Evolutionary conservation across 2,797 vertebrate species (phyloP).

Genomic region (Chiloscyllium punctatum): DNA sequence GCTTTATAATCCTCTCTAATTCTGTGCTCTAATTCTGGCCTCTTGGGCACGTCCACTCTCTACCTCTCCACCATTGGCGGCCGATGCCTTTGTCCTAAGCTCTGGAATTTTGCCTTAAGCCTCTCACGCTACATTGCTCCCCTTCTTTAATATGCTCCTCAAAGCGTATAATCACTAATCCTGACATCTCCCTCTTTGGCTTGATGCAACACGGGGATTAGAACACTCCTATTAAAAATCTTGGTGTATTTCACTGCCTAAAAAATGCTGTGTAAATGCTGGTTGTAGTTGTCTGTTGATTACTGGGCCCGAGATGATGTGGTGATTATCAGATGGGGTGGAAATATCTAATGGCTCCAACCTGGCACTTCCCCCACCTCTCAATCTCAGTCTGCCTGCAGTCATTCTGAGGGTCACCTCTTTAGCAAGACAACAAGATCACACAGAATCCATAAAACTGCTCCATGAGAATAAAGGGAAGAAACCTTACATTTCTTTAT

Average conservation of each 20-base stretch:
- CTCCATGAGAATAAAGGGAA: background rate
- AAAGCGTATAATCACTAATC: background rate
- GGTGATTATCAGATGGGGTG: background rate
- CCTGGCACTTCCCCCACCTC: no score
- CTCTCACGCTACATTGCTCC: background rate
- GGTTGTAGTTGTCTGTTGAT: background rate
- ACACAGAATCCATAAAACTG: background rate
- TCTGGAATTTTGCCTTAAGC: background rate
- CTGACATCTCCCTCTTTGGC: no score
- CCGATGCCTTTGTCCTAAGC: background rate
- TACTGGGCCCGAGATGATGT: background rate
- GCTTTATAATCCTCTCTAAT: background rate
- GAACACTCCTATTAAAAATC: background rate
- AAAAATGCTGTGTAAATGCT: background rate
- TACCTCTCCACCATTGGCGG: background rate
- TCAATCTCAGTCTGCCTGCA: background rate
- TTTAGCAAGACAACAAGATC: background rate
- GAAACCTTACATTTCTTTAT: background rate
- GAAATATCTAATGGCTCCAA: background rate
- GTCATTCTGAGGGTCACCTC: background rate
- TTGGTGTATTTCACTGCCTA: background rate
- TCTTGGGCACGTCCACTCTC: background rate
- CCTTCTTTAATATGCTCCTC: background rate
- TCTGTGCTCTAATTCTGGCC: background rate
- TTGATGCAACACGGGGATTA: background rate